Evolutionary conservation across 2,888 invertebrate genomes (phyloP), one percentile per base, ranked within the genome.

Genomic region (Ctena decussata): DNA sequence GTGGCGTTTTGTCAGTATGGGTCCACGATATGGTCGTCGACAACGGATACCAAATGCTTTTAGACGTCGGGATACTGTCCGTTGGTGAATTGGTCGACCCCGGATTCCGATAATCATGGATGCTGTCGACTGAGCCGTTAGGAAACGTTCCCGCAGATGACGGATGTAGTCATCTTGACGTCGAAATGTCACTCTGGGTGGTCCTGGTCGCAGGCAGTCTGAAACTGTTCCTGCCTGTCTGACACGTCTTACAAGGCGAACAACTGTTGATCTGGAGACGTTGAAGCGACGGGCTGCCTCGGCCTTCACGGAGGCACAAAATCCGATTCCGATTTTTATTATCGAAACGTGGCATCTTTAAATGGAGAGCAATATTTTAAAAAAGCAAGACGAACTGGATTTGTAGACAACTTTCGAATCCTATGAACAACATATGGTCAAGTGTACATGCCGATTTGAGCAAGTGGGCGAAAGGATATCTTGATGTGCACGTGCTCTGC

Each of bases 311-410:
- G 27, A 60, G 60, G 8, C 30, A 24, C 27, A 60, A 24, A 60
- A 60, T 60, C 60, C 60, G 27, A 60, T 60, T 60, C 60, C 60
- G 60, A 60, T 24, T 60, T 60, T 60, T 30, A 30, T 60, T 60
- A 60, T 30, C 27, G 5, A 60, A 30, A 3, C 60, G 24, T 60
- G 60, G 27, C 60, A 60, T 60, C 3, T 5, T 60, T 18, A 30
- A 60, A 18, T 60, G 5, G 6, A 8, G 24, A 60, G n/a, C n/a
- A n/a, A n/a, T n/a, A n/a, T n/a, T n/a, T n/a, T n/a, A n/a, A n/a
- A n/a, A n/a, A n/a, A n/a, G n/a, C n/a, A n/a, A n/a, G n/a, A n/a
- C n/a, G n/a, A n/a, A n/a, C n/a, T n/a, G n/a, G n/a, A n/a, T n/a
- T n/a, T n/a, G n/a, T n/a, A n/a, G n/a, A n/a, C n/a, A n/a, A n/a